phyloP scores from a whole-genome alignment of 2,797 vertebrate genomes.

The Hozukius guyotensis region DNA sequence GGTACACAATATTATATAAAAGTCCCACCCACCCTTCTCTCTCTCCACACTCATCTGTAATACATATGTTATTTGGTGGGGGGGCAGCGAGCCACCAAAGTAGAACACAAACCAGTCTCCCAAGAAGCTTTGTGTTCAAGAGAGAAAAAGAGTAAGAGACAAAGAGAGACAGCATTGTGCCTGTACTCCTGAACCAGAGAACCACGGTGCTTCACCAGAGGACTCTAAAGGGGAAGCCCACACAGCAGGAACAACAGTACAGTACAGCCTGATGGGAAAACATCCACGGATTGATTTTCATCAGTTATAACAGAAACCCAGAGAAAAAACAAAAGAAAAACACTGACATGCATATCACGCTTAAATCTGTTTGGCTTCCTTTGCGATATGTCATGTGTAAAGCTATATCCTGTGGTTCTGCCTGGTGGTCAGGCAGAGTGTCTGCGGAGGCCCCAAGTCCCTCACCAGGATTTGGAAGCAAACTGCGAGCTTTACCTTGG shows the following conservation, averaged over 20 bases:
- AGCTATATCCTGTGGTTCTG: conserved; percentile 54
- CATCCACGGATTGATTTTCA: conserved; percentile 66
- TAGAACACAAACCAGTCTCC: conserved; percentile 66
- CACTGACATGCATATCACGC: conserved; percentile 47
- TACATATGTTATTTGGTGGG: conserved; percentile 67
- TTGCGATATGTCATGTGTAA: conserved; percentile 56
- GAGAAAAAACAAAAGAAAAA: conserved; percentile 34
- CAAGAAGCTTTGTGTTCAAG: conserved; percentile 38
- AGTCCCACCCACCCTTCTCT: conserved; percentile 48
- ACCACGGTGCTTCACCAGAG: conserved; percentile 33
- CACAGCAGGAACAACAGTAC: conserved; percentile 71
- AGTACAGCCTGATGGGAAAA: conserved; percentile 62
- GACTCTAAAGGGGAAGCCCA: conserved; percentile 70
- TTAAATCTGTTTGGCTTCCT: conserved; percentile 59
- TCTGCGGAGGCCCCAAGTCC: conserved; percentile 31
- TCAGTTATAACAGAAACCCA: conserved; percentile 59
- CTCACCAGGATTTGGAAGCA: conserved; percentile 41
- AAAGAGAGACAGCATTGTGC: conserved; percentile 51
- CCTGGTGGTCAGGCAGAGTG: conserved; percentile 48
- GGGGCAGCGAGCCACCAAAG: conserved; percentile 67
- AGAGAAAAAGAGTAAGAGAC: conserved; percentile 22
- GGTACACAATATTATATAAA: conserved; percentile 29
- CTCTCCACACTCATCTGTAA: conserved; percentile 67
- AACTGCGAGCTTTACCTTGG: conserved; percentile 44
- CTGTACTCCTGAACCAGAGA: conserved; percentile 58